Base-by-base conservation (phyloP, 2,888 invertebrate species). In the Ceramica pisi region DNA sequence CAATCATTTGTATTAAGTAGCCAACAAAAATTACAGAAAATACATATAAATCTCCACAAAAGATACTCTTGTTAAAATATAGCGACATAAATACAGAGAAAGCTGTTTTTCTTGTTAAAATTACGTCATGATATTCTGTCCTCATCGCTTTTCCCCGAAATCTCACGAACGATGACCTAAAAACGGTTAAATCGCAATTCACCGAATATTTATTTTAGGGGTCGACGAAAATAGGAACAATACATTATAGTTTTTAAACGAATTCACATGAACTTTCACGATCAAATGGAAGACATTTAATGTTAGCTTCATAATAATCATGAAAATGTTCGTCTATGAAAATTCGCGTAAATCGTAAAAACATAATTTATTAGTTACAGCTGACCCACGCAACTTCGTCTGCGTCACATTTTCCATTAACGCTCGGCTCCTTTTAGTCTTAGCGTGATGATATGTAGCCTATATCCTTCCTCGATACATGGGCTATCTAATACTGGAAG, bases 91-190 rank as follows among this genome's bases (percentile, higher is more conserved):
- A 71, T 41, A 56, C 21, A 51, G 64, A 50, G n/a, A 67, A 59
- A 79, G 21, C 19, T 56, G 60, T 60, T 60, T 75, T 85, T 78
- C 83, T 75, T 51, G 61, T 66, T 50, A 82, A 69, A 3, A 50
- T 75, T 71, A 61, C 80, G 68, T 80, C 81, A 82, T 7, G 26
- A 31, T n/a, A n/a, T n/a, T n/a, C 16, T 26, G 65, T 55, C 51
- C 64, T 65, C 67, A 56, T 50, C 67, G 35, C 14, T 68, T 67
- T 85, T 86, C 84, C 31, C 35, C 56, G 85, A 85, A 73, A 79
- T 71, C 35, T 51, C 61, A 56, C 31, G 56, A 75, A n/a, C 73
- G 73, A 41, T 86, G 86, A 86, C 85, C 85, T 59, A 74, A 70
- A 80, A 84, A 72, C 75, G 53, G 19, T 48, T 10, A 62, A 57